Base-by-base conservation (phyloP, 2,113 vertebrate genomes). In the Poeciliopsis occidentalis region DNA sequence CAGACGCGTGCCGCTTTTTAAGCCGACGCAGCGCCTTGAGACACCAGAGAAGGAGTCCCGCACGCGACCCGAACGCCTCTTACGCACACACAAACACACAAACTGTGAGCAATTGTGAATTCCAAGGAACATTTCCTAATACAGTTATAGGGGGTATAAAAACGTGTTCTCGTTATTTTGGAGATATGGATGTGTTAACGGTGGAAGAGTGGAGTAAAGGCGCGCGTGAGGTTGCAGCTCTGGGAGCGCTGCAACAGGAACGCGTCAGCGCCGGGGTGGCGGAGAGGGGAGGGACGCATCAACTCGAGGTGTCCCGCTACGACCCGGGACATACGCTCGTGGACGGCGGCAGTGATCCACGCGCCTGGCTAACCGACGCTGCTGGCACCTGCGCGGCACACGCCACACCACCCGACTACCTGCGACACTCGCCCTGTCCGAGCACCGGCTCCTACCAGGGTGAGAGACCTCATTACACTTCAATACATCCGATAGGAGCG, bases 1-100 rank as follows among this genome's bases (percentile, higher is more conserved):
- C 91, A 92, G 96, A 93, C 96, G 96, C 96, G 97, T 97, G 97
- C 96, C 97, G 96, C 96, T 95, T 96, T 96, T 97, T 97, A 97
- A 97, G 95, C 94, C 91, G 93, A 93, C 95, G 93, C 94, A 74
- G 95, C 93, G 94, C 92, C 94, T 94, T 81, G 92, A 92, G 96
- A 95, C 95, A 95, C 92, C 93, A 95, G 95, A 96, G 96, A 96
- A 94, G 95, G 90, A 94, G 90, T 90, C 87, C 91, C 87, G 94
- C 94, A 94, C 95, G 94, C 95, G 94, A 95, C 94, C 82, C 24
- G 51, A 57, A 24, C 15, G 41, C 15, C 64, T 76, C 65, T 73
- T 54, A 81, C 65, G 64, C 83, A 83, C 80, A 80, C 19, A 57
- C 22, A 54, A 22, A 13, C 12, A 47, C 44, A 57, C 39, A 15